Conservation (phyloP, 1,140 invertebrate genomes). For the Teleopsis dalmanni region DNA sequence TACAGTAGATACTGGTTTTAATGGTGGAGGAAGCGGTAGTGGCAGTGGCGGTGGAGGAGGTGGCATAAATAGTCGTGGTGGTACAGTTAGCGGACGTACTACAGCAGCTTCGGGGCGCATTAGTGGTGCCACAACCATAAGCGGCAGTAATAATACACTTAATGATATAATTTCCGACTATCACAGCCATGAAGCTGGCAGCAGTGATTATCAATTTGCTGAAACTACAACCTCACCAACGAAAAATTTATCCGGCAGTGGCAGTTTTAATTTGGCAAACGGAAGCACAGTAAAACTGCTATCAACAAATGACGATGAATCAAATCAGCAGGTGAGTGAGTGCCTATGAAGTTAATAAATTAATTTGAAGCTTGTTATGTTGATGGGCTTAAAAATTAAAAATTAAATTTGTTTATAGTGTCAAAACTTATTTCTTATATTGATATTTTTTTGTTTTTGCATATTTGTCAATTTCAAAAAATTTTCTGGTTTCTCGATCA, state of each 20-base stretch:
- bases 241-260: slow-evolving; percentile 29
- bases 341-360: too few species aligned
- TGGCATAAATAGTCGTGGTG: slow-evolving; percentile 31
- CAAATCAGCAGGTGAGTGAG: slow-evolving; percentile 37
- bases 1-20: slow-evolving; percentile 22
- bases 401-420: background rate
- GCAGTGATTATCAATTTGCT: slow-evolving; percentile 11
- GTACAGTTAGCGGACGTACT: slow-evolving; percentile 24
- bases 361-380: background rate
- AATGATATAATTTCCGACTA: slow-evolving; percentile 28
- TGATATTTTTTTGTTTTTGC: too few species aligned
- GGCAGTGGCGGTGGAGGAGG: slow-evolving; percentile 11
- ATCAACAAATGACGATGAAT: slow-evolving; percentile 29
- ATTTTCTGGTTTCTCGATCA: too few species aligned
- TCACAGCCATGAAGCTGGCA: slow-evolving; percentile 22
- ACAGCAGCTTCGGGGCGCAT: slow-evolving; percentile 39
- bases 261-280: slow-evolving; percentile 27
- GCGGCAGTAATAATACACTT: slow-evolving; percentile 38
- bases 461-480: background rate
- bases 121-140: slow-evolving; percentile 36
- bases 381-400: background rate
- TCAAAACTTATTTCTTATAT: too few species aligned
- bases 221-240: slow-evolving; percentile 1
- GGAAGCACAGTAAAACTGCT: slow-evolving; percentile 37
- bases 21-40: background rate